A percentile compares a stretch with the other conserved stretches of the same genome.
These are phyloP conservation scores for Corvus hawaiiensis DNA, from an alignment of 2,113 vertebrate genomes.

Conservation along the genomic window DNA sequence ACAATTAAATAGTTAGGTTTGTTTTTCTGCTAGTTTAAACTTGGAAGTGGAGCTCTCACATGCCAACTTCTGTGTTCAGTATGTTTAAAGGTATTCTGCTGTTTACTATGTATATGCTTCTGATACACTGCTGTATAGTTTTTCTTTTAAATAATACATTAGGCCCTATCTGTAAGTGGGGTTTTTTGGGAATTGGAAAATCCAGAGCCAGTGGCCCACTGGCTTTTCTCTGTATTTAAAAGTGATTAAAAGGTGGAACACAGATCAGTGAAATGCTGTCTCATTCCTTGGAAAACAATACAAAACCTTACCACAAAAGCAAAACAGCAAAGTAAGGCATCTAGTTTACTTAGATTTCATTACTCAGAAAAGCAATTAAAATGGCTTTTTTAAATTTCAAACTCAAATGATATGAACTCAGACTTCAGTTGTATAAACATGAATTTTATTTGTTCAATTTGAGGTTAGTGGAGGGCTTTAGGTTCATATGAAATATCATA, in stretches of 20 bases:
- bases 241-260: background rate
- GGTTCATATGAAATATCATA: rapidly evolving
- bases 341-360: background rate
- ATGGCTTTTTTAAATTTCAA: background rate
- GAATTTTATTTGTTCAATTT: background rate
- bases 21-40: background rate
- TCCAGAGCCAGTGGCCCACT: background rate
- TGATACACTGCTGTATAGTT: background rate
- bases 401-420: background rate
- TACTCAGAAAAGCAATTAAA: background rate
- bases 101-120: rapidly evolving
- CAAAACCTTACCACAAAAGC: background rate
- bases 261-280: background rate
- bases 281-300: background rate
- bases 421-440: background rate
- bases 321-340: background rate
- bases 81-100: background rate
- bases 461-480: background rate
- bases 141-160: background rate
- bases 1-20: background rate
- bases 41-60: background rate
- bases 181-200: background rate
- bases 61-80: background rate
- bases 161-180: background rate
- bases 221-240: background rate